phyloP scores from a whole-genome alignment of 2,113 vertebrate genomes.

The Choloepus hoffmanni region DNA sequence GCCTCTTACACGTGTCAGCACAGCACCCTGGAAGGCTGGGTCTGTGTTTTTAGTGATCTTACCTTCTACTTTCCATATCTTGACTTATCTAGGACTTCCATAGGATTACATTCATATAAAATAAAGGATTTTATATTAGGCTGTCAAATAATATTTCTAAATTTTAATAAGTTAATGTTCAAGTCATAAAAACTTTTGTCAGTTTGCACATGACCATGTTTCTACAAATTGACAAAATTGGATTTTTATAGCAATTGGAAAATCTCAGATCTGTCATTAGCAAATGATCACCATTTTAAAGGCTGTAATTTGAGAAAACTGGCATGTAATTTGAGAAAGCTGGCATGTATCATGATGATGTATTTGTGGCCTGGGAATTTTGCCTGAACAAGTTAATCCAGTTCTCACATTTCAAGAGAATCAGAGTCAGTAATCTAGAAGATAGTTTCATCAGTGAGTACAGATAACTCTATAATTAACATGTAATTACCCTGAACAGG shows the following conservation, averaged over 20 bases:
- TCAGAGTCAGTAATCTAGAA: neutral
- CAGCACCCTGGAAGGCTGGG: fast-evolving
- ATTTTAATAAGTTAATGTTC: neutral
- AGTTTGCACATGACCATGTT: neutral
- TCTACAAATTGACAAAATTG: neutral
- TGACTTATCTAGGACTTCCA: neutral
- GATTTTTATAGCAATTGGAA: neutral
- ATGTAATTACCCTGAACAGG: neutral
- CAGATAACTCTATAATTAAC: neutral
- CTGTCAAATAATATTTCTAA: neutral
- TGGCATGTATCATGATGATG: fast-evolving
- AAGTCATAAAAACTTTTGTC: neutral
- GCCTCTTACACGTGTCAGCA: fast-evolving
- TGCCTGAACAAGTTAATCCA: neutral
- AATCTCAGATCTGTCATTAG: neutral
- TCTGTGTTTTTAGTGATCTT: too few species aligned
- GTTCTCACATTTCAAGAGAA: neutral
- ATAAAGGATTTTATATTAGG: neutral
- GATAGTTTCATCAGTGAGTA: neutral
- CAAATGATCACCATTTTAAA: neutral
- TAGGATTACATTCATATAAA: neutral
- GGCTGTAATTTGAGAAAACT: neutral
- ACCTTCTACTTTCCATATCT: neutral
- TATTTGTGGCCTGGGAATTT: neutral
- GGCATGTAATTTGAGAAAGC: fast-evolving